These are phyloP conservation scores for Nautilus pompilius DNA, from an alignment of 1,140 invertebrate species.

Conservation along the genomic window DNA sequence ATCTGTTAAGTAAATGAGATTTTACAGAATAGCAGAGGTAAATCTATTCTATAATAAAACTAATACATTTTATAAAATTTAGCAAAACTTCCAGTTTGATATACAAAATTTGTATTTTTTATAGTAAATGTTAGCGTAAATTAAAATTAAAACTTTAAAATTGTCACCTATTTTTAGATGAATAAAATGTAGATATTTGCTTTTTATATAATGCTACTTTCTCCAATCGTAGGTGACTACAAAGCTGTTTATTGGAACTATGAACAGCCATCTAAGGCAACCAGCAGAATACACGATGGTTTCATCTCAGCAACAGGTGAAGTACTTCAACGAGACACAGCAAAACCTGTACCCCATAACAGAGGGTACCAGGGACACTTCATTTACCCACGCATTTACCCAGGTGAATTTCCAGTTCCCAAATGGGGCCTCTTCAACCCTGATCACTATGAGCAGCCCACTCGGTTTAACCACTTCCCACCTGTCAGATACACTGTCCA, in stretches of 20 bases:
- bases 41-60: neutral
- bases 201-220: neutral
- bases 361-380: slow-evolving; percentile 30
- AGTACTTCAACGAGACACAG: slow-evolving; percentile 35
- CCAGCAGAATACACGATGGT: slow-evolving; percentile 33
- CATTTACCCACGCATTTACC: slow-evolving; percentile 32
- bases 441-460: slow-evolving; percentile 41
- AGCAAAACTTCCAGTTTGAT: neutral
- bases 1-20: too few species aligned
- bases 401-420: slow-evolving; percentile 40
- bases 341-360: slow-evolving; percentile 37
- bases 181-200: neutral
- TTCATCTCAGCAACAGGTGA: slow-evolving; percentile 40
- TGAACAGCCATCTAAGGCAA: slow-evolving; percentile 44
- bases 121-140: neutral
- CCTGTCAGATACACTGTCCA: slow-evolving; percentile 43
- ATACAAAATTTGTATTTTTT: neutral
- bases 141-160: neutral
- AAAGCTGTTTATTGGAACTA: slow-evolving; percentile 47
- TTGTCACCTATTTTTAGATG: neutral
- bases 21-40: too few species aligned
- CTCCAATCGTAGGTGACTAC: slow-evolving; percentile 41
- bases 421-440: slow-evolving; percentile 49
- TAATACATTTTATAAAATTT: neutral
- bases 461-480: slow-evolving; percentile 37